Conservation (phyloP, 2,888 invertebrate genomes). For the Lasioglossum calceatum region DNA sequence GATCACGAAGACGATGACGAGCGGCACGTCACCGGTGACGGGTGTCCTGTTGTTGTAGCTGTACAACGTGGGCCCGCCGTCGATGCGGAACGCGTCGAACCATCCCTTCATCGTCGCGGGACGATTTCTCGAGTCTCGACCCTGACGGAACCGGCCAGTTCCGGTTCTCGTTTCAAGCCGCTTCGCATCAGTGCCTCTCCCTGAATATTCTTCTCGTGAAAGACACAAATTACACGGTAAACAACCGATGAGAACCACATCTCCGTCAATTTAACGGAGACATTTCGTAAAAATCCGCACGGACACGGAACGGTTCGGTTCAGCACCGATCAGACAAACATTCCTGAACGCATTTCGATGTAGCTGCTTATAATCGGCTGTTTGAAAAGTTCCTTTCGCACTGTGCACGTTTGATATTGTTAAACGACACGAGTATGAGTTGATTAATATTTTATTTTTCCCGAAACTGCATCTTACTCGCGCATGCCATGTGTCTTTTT, state of each 20-base stretch:
- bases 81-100: conserved; percentile 98
- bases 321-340: too few species aligned
- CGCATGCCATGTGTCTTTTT: too few species aligned
- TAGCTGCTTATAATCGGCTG: too few species aligned
- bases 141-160: conserved; percentile 44
- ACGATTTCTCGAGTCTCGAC: background rate
- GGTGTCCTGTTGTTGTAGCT: conserved; percentile 97
- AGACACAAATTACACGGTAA: background rate
- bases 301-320: too few species aligned
- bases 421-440: too few species aligned
- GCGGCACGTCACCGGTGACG: conserved; percentile 96
- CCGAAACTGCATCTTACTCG: too few species aligned
- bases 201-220: background rate
- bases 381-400: too few species aligned
- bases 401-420: too few species aligned
- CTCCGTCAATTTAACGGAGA: background rate
- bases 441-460: too few species aligned
- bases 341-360: too few species aligned
- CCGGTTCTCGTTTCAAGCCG: conserved; percentile 43
- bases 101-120: conserved; percentile 92
- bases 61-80: conserved; percentile 98
- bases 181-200: conserved; percentile 44
- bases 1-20: conserved; percentile 93
- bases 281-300: background rate
- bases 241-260: background rate